Base-by-base conservation (phyloP, 2,113 vertebrate genomes). In the Psephotus haematonotus region DNA sequence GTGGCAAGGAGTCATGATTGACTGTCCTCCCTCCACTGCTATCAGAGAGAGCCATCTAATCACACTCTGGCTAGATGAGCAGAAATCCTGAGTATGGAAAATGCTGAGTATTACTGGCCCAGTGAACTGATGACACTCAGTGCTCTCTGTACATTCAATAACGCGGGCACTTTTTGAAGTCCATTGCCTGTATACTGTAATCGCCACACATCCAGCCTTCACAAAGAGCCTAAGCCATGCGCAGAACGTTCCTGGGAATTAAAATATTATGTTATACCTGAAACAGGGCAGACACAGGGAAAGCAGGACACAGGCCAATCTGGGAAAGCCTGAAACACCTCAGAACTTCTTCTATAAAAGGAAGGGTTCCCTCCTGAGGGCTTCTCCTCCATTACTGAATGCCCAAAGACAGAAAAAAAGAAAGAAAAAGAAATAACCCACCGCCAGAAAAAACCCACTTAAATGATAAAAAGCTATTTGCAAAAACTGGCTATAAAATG, bases 321-420 rank as follows among this genome's bases (percentile, higher is more conserved):
- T 76, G 35, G 52, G 69, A 78, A 93, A 79, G 63, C 64, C 71
- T 89, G 65, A 72, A 86, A 47, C 1, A 29, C 59, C 84, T 92
- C 69, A 64, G 27, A 67, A 91, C 41, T 71, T 94, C 74, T 94
- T 95, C 67, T 80, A 37, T 74, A 80, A 93, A 84, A 86, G 72
- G 95, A 90, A 93, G 47, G 65, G 82, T 86, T 92, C 44, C 55
- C 80, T 92, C 82, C 86, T 92, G 67, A 88, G 81, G 50, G 82
- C 47, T 89, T 94, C 76, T 76, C 89, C 94, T 85, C 82, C 92
- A 97, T 95, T 74, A 92, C 80, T 74, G 81, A 95, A 91, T 86
- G 72, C 47, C 76, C 89, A 95, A 86, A 86, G 33, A 93, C 63
- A 94, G 52, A 72, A 46, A 82, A 95, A 92, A 88, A 96, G 79